Evolutionary conservation across 2,888 invertebrate species (phyloP).

Genomic region (Ornithoptera alexandrae): DNA sequence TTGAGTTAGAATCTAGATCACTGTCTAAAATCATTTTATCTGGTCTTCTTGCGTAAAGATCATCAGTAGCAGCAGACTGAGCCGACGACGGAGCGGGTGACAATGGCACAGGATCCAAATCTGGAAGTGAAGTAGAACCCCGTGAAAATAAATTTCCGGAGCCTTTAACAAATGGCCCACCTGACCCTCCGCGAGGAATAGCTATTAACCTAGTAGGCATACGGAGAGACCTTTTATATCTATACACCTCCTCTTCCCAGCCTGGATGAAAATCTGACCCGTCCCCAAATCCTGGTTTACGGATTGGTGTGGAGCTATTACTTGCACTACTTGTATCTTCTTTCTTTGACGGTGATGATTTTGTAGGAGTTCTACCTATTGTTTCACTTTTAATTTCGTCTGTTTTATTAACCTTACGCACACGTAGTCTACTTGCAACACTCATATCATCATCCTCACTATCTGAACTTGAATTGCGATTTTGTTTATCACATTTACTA

Average conservation of each 20-base stretch:
- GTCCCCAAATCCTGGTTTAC: slow-evolving; percentile 84
- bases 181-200: slow-evolving; percentile 84
- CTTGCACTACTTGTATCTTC: slow-evolving; percentile 56
- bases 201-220: slow-evolving; percentile 91
- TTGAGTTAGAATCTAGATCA: slow-evolving; percentile 84
- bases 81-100: slow-evolving; percentile 84
- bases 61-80: slow-evolving; percentile 81
- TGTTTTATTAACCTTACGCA: slow-evolving; percentile 73
- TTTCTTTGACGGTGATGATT: slow-evolving; percentile 61
- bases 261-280: slow-evolving; percentile 87
- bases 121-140: slow-evolving; percentile 87
- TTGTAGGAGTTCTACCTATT: slow-evolving; percentile 53
- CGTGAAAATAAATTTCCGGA: slow-evolving; percentile 75
- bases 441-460: slow-evolving; percentile 65
- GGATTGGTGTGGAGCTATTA: slow-evolving; percentile 58
- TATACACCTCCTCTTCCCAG: slow-evolving; percentile 91
- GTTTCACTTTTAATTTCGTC: slow-evolving; percentile 56
- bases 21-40: slow-evolving; percentile 80
- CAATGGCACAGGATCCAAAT: slow-evolving; percentile 86
- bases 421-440: slow-evolving; percentile 66
- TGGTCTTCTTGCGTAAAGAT: slow-evolving; percentile 65
- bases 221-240: slow-evolving; percentile 89
- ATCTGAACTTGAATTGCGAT: slow-evolving; percentile 61
- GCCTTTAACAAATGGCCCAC: slow-evolving; percentile 72
- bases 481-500: slow-evolving; percentile 59